Evolutionary conservation across 2,797 vertebrate genomes (phyloP).

Genomic region (Rhinichthys osculus): DNA sequence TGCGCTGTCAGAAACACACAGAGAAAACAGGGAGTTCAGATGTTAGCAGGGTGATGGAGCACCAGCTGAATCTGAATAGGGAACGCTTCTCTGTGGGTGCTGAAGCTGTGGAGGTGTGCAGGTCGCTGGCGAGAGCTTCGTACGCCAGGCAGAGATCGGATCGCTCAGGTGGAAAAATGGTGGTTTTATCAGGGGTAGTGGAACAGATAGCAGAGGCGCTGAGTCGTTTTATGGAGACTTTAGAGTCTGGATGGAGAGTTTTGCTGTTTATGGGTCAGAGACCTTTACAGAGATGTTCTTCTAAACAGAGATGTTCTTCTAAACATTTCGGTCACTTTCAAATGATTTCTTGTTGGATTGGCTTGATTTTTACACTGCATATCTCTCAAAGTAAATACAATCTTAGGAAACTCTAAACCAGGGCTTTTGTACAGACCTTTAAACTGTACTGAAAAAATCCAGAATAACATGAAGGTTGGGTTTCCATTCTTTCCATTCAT

Average conservation of each 20-base stretch:
- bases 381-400: constrained; percentile 16
- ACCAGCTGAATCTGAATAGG: constrained; percentile 67
- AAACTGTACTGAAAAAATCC: not conserved
- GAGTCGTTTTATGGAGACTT: constrained; percentile 56
- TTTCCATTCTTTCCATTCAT: not conserved
- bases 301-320: not conserved
- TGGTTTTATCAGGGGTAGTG: constrained; percentile 68
- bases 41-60: constrained; percentile 68
- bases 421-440: not conserved
- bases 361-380: not conserved
- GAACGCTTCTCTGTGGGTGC: constrained; percentile 9
- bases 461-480: not conserved
- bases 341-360: not conserved
- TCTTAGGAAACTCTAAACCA: not conserved
- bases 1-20: constrained; percentile 61
- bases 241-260: constrained; percentile 1
- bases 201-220: constrained; percentile 63
- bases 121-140: constrained; percentile 14
- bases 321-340: not conserved
- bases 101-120: not conserved
- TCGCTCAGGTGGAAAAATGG: constrained; percentile 67
- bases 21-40: constrained; percentile 69
- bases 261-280: not conserved
- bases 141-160: constrained; percentile 64
- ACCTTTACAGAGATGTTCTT: not conserved